Base-by-base conservation (phyloP, 2,888 invertebrate species). In the Sarcophaga variegata region DNA sequence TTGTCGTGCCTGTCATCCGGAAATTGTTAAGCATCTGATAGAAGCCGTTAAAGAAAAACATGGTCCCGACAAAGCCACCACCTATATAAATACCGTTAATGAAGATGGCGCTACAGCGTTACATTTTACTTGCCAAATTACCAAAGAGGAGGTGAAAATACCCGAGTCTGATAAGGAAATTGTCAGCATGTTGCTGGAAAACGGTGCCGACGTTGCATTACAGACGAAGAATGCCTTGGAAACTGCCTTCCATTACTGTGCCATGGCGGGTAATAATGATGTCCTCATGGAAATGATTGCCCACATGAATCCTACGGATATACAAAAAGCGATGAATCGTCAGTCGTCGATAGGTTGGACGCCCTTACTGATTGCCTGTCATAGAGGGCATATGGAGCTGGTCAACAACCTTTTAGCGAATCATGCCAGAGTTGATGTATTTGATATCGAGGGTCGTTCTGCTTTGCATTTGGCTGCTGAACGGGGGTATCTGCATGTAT, bases 391-490 rank as follows among this genome's bases (percentile, higher is more conserved):
- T 93, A 96, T 97, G 94, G 97, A 98, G 91, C 96, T 99, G 89
- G 98, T 99, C 64, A 97, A 95, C 91, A 97, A 97, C 86, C 94
- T 99, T 81, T 94, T 99, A 84, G 95, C 97, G 62, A 98, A 99
- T 93, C 98, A 99, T 93, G 99, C 99, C 11, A 96, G 99, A 92
- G 99, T 99, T 22, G 99, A 99, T 93, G 99, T 99, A 0, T 99
- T 99, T 93, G 99, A 99, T 93, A 96, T 96, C 88, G 99, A 99
- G 94, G 98, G 98, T 54, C 94, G 99, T 90, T 99, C 99, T 3
- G 99, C 99, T 0, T 95, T 99, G 74, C 99, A 99, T 93, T 94
- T 99, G 90, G 98, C 99, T 17, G 98, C 99, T 0, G 98, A 99
- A 93, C 97, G 97, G 90, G 99, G 99, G 4, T 99, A 96, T 92